phyloP scores from a whole-genome alignment of 2,888 invertebrate genomes.

The Leptinotarsa tumamoca region DNA sequence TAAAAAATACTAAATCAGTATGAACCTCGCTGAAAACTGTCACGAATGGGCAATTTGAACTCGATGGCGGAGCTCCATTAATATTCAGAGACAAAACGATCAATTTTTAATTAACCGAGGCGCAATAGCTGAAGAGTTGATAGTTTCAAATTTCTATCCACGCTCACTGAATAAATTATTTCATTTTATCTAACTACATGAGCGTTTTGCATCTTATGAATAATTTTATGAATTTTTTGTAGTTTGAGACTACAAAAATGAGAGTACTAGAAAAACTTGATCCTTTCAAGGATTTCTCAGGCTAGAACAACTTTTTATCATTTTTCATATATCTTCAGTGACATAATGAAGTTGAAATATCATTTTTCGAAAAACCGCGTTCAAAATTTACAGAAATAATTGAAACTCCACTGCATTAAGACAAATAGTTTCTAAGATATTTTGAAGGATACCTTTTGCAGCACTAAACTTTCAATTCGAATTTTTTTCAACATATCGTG shows the following conservation, averaged over 20 bases:
- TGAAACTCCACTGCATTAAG: too few species aligned
- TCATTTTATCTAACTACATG: background rate
- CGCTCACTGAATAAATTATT: background rate
- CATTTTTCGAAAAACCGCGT: too few species aligned
- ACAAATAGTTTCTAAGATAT: too few species aligned
- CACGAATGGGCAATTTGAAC: background rate
- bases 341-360: background rate
- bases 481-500: too few species aligned
- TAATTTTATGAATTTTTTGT: background rate
- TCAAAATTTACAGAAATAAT: too few species aligned
- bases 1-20: conserved; percentile 4
- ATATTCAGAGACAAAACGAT: background rate
- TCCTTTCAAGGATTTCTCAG: background rate
- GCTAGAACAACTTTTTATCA: too few species aligned
- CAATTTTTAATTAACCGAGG: conserved; percentile 8
- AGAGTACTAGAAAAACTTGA: background rate
- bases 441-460: too few species aligned
- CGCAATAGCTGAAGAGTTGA: background rate
- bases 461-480: too few species aligned
- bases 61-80: background rate
- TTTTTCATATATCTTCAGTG: background rate
- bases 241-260: background rate
- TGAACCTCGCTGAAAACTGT: background rate
- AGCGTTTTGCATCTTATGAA: conserved; percentile 1
- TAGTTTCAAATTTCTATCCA: background rate